Evolutionary conservation across 2,888 invertebrate species (phyloP).

Genomic region (Eugnorisma glareosa): DNA sequence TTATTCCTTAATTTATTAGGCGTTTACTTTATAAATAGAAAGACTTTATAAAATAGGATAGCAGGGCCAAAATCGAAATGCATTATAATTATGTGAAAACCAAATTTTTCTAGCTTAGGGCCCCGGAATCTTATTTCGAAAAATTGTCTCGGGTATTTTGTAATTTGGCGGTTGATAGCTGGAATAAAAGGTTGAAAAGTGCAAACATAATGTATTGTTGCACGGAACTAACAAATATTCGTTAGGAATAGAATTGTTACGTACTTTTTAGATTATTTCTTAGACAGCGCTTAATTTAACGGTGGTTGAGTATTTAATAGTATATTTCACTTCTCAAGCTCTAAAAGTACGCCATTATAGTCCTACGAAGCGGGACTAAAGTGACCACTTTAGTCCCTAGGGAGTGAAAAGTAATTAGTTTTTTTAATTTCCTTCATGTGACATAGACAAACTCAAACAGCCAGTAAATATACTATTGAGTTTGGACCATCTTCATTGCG

Average conservation of each 20-base stretch:
- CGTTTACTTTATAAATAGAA: conserved; percentile 3
- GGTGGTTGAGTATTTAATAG: neutral
- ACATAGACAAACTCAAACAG: too few relatives aligned
- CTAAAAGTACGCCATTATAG: too few relatives aligned
- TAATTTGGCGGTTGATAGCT: conserved; percentile 11
- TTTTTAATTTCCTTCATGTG: too few relatives aligned
- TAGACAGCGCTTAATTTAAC: neutral
- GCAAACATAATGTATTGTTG: neutral
- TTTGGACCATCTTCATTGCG: too few relatives aligned
- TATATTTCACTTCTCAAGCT: too few relatives aligned
- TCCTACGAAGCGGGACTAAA: too few relatives aligned
- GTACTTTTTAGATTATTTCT: neutral
- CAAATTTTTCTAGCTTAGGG: neutral
- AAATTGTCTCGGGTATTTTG: neutral
- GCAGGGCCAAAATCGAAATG: neutral
- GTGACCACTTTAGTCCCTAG: too few relatives aligned
- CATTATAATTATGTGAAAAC: neutral
- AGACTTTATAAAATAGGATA: neutral
- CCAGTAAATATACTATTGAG: too few relatives aligned
- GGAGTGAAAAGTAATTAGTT: too few relatives aligned
- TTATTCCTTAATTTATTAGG: conserved; percentile 32
- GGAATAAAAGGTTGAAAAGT: neutral
- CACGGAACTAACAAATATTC: neutral
- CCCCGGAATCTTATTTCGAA: conserved; percentile 16
- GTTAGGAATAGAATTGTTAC: conserved; percentile 9